These are phyloP conservation scores for Dioctria rufipes DNA, from an alignment of 2,888 invertebrate species.

Conservation along the genomic window DNA sequence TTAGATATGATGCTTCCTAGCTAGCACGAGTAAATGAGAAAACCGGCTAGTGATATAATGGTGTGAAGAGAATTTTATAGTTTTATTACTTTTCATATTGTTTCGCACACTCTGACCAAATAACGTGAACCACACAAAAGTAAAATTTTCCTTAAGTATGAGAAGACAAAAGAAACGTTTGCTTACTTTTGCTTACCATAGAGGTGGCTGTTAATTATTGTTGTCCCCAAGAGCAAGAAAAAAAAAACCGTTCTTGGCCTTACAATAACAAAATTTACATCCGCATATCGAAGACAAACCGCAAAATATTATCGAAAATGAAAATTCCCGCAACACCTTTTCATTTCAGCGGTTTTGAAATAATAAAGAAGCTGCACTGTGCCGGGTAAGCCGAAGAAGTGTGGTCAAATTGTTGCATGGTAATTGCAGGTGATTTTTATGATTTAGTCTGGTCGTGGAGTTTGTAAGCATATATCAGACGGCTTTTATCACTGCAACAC, in stretches of 20 bases:
- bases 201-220: neutral
- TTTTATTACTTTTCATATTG: neutral
- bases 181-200: neutral
- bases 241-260: neutral
- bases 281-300: slow-evolving; percentile 41
- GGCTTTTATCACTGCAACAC: neutral
- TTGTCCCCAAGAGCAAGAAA: neutral
- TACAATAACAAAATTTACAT: slow-evolving; percentile 2
- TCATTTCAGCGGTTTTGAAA: slow-evolving; percentile 44
- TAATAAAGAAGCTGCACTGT: slow-evolving; percentile 20
- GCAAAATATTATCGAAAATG: slow-evolving; percentile 35
- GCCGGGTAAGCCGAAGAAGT: neutral
- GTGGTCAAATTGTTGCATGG: slow-evolving; percentile 43
- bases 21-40: neutral
- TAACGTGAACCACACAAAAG: slow-evolving; percentile 8
- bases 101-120: slow-evolving; percentile 16
- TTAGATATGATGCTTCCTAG: slow-evolving; percentile 33
- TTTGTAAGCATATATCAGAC: neutral
- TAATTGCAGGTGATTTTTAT: slow-evolving; percentile 43
- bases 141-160: neutral
- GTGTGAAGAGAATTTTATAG: neutral
- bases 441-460: slow-evolving; percentile 22
- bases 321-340: slow-evolving; percentile 20
- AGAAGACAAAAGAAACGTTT: slow-evolving; percentile 26
- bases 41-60: neutral